These are phyloP conservation scores for Trissolcus japonicus DNA, from an alignment of 2,888 invertebrate species.

Conservation along the genomic window DNA sequence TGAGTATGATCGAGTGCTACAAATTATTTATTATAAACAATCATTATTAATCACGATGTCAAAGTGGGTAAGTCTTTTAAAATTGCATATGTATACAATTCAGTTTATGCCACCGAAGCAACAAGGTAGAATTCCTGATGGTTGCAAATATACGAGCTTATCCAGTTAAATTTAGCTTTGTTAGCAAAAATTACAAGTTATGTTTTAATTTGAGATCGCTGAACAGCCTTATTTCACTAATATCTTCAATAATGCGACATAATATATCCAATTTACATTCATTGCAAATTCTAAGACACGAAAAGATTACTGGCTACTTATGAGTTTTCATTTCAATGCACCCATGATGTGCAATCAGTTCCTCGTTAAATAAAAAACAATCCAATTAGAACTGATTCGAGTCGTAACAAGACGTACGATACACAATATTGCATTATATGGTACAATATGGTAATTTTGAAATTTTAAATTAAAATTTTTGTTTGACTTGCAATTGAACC, in stretches of 20 bases:
- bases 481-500: slow-evolving; percentile 54
- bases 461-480: not conserved
- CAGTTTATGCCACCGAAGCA: not conserved
- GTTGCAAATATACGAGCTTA: not conserved
- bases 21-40: no score
- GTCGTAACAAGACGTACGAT: no score
- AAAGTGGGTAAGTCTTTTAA: no score
- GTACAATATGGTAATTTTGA: no score
- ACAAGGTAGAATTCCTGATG: not conserved
- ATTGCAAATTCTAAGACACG: slow-evolving; percentile 44
- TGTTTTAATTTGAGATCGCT: slow-evolving; percentile 43
- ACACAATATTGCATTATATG: not conserved
- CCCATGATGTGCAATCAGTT: slow-evolving; percentile 17
- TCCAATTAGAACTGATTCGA: not conserved
- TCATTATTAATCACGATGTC: no score
- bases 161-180: slow-evolving; percentile 15
- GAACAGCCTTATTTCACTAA: slow-evolving; percentile 36
- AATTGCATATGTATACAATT: no score
- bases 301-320: slow-evolving; percentile 16
- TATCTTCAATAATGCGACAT: slow-evolving; percentile 26
- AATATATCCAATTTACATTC: slow-evolving; percentile 36
- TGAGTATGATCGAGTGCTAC: no score
- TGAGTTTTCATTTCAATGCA: not conserved
- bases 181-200: slow-evolving; percentile 31
- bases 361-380: slow-evolving; percentile 17